These are phyloP conservation scores for Chrysodeixis includens DNA, from an alignment of 2,888 invertebrate genomes.

Conservation along the genomic window DNA sequence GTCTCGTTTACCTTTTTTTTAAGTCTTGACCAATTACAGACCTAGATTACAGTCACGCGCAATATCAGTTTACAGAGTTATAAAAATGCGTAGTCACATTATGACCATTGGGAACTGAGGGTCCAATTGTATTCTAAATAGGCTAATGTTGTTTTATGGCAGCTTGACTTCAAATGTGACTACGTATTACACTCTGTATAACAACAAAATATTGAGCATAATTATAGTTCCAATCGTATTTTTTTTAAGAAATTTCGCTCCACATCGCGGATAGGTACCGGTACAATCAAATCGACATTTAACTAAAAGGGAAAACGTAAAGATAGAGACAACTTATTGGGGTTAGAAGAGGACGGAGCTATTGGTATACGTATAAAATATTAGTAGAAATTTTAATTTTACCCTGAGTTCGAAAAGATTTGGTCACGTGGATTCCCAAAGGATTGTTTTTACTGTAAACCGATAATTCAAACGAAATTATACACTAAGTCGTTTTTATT, in stretches of 20 bases:
- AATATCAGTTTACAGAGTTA: not conserved
- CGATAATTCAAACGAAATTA: slow-evolving; percentile 4
- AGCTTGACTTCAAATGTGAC: too few relatives aligned
- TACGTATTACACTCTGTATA: too few relatives aligned
- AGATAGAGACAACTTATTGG: not conserved
- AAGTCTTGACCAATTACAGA: not conserved
- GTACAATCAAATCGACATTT: not conserved
- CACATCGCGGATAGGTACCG: too few relatives aligned
- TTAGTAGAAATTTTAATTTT: not conserved
- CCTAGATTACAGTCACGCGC: not conserved
- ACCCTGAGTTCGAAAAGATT: not conserved
- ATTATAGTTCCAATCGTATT: too few relatives aligned
- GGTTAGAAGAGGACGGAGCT: not conserved
- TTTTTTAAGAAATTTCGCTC: too few relatives aligned
- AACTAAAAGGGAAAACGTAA: not conserved
- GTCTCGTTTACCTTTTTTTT: not conserved
- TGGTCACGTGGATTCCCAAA: not conserved
- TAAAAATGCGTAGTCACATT: too few relatives aligned
- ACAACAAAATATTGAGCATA: too few relatives aligned
- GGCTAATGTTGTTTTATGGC: too few relatives aligned
- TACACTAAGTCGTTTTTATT: not conserved
- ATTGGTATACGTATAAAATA: too few relatives aligned
- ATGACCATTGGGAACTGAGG: too few relatives aligned
- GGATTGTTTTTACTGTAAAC: not conserved
- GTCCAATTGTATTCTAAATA: too few relatives aligned